Evolutionary conservation across 1,140 invertebrate genomes (phyloP).

Genomic region (Lerema accius): DNA sequence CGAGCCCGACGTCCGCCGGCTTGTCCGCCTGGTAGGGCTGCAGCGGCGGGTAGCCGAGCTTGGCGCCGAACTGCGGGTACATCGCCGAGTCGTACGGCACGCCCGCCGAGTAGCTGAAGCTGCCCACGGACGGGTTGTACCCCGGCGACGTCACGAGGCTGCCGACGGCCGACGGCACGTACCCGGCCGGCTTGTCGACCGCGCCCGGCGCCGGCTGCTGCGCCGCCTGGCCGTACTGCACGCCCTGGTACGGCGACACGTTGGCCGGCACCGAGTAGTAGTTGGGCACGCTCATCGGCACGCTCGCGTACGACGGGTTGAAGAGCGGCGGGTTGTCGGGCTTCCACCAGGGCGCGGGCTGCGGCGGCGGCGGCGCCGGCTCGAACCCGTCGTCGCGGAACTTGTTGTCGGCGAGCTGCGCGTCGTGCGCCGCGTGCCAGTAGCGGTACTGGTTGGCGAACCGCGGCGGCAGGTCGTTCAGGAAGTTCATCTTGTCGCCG

Average conservation of each 20-base stretch:
- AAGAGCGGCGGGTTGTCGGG: conserved; percentile 54
- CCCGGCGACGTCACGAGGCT: conserved; percentile 60
- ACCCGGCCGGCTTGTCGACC: conserved; percentile 51
- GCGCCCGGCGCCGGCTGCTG: conserved; percentile 43
- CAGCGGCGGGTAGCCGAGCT: conserved; percentile 54
- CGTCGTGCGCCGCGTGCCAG: conserved; percentile 68
- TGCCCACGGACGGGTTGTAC: conserved; percentile 56
- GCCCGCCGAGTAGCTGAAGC: conserved; percentile 50
- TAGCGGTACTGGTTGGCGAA: conserved; percentile 76
- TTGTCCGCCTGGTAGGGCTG: conserved; percentile 49
- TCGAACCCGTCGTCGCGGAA: conserved; percentile 66
- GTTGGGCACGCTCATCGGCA: conserved; percentile 49
- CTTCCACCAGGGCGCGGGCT: conserved; percentile 63
- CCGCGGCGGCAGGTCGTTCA: conserved; percentile 73
- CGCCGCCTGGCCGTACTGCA: conserved; percentile 49
- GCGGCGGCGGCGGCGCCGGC: conserved; percentile 31
- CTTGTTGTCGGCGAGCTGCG: conserved; percentile 63
- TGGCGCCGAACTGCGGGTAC: conserved; percentile 70
- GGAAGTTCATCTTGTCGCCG: conserved; percentile 70
- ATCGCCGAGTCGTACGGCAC: conserved; percentile 67
- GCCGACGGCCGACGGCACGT: conserved; percentile 51
- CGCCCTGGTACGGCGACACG: conserved; percentile 52
- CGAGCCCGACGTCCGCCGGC: conserved; percentile 47
- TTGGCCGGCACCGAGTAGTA: conserved; percentile 53
- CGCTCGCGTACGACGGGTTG: conserved; percentile 39